A percentile compares a stretch with the other conserved stretches of the same genome.
Evolutionary conservation across 2,888 invertebrate species (phyloP).

Genomic region (Limnephilus marmoratus): DNA sequence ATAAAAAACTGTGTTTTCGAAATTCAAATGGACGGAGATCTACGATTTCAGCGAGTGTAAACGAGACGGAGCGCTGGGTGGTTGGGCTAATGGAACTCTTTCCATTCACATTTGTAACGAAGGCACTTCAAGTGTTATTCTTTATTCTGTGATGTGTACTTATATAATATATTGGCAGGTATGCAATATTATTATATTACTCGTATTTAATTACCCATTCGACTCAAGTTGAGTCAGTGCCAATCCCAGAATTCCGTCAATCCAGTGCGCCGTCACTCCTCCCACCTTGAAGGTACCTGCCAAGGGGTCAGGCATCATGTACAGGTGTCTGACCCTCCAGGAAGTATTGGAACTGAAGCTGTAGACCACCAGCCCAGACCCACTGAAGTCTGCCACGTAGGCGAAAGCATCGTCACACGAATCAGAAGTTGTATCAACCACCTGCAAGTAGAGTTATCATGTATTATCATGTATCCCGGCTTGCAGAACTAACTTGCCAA

Average conservation of each 20-base stretch:
- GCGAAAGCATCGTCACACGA: constrained; percentile 86
- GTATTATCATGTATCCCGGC: no score
- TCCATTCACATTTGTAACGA: no score
- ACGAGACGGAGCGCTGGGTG: no score
- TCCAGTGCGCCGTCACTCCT: constrained; percentile 91
- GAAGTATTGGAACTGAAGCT: constrained; percentile 84
- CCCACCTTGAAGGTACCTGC: constrained; percentile 86
- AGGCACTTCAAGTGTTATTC: no score
- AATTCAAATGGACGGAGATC: no score
- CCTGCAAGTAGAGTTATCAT: constrained; percentile 70
- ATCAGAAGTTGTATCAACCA: constrained; percentile 82
- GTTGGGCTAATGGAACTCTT: no score
- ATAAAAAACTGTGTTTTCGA: no score
- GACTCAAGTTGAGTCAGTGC: constrained; percentile 80
- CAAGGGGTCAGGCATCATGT: constrained; percentile 89
- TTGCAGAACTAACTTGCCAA: no score
- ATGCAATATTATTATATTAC: no score
- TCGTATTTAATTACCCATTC: constrained; percentile 73
- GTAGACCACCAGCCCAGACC: constrained; percentile 87
- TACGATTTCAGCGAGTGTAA: no score
- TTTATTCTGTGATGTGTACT: no score
- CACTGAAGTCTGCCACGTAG: constrained; percentile 87
- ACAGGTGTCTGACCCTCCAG: constrained; percentile 88
- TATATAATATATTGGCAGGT: no score
- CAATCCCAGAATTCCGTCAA: constrained; percentile 87